Evolutionary conservation across 2,888 invertebrate genomes (phyloP).

Genomic region (Choreutis nemorana): DNA sequence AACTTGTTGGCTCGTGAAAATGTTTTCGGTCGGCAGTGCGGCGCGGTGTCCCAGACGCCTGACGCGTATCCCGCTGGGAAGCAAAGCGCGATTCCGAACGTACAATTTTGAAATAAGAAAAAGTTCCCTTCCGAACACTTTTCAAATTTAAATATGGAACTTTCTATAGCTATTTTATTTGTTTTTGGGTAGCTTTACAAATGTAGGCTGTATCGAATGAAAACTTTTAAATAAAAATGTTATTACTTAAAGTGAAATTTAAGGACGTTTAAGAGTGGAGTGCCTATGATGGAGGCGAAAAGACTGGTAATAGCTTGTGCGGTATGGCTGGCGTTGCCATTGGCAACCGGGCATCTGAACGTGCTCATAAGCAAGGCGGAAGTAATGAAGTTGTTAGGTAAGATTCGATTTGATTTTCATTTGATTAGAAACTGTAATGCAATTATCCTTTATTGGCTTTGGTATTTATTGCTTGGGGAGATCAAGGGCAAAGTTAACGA

Average conservation of each 20-base stretch:
- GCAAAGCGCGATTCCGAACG: conserved; percentile 20
- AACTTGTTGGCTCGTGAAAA: conserved; percentile 56
- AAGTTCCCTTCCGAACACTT: too few species aligned
- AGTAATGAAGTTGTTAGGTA: conserved; percentile 82
- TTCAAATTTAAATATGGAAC: conserved; percentile 22
- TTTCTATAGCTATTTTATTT: too few species aligned
- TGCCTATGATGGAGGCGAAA: conserved; percentile 39
- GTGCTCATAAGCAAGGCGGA: conserved; percentile 82
- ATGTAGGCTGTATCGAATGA: not conserved
- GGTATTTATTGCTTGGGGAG: not conserved
- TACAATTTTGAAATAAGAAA: too few species aligned
- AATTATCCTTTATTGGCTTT: conserved; percentile 5
- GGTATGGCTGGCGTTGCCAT: conserved; percentile 52
- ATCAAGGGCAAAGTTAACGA: too few species aligned
- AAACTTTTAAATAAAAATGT: not conserved
- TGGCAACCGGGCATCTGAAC: conserved; percentile 76
- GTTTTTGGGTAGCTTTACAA: not conserved
- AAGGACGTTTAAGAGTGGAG: conserved; percentile 39
- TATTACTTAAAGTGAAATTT: conserved; percentile 42
- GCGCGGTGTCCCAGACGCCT: conserved; percentile 35
- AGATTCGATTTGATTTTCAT: conserved; percentile 35
- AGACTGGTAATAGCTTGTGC: conserved; percentile 49
- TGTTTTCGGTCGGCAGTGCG: conserved; percentile 52
- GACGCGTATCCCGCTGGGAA: conserved; percentile 26
- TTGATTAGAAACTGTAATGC: conserved; percentile 8